Conservation (phyloP, 2,797 vertebrate genomes). For the Amniataba percoides region DNA sequence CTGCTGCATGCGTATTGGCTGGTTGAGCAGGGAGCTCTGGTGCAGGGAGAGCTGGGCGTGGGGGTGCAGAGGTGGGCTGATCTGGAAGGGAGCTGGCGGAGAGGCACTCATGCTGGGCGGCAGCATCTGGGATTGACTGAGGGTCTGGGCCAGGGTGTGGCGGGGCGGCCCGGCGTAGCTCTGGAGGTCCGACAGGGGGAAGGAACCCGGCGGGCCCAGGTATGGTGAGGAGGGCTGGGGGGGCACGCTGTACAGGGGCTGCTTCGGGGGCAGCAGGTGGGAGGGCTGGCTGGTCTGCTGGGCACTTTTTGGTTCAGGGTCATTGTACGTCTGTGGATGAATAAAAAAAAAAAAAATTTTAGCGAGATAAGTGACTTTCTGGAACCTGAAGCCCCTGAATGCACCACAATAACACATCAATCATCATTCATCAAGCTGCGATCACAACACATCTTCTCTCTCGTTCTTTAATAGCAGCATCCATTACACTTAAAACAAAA, state of each 20-base stretch:
- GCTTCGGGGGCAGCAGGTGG: constrained; percentile 95
- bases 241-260: constrained; percentile 94
- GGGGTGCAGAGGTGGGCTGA: constrained; percentile 95
- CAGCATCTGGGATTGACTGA: constrained; percentile 94
- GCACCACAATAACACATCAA: constrained; percentile 20
- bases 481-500: constrained; percentile 23
- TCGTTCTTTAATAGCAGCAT: constrained; percentile 19
- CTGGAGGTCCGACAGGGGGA: constrained; percentile 95
- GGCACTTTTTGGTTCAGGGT: constrained; percentile 93
- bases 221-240: constrained; percentile 93
- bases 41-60: constrained; percentile 93
- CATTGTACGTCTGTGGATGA: constrained; percentile 90
- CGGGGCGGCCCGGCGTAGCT: constrained; percentile 91
- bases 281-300: constrained; percentile 91
- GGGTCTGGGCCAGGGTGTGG: constrained; percentile 89
- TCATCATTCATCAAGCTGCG: constrained; percentile 7
- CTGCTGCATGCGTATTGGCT: constrained; percentile 97
- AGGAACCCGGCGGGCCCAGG: constrained; percentile 91
- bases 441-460: not conserved
- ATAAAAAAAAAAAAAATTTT: constrained; percentile 14
- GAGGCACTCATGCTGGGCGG: constrained; percentile 94
- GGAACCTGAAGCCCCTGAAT: not conserved
- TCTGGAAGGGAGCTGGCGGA: constrained; percentile 94
- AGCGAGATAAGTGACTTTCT: not conserved
- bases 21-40: constrained; percentile 94